Conservation (phyloP, 1,140 invertebrate species). For the Scylla paramamosain region DNA sequence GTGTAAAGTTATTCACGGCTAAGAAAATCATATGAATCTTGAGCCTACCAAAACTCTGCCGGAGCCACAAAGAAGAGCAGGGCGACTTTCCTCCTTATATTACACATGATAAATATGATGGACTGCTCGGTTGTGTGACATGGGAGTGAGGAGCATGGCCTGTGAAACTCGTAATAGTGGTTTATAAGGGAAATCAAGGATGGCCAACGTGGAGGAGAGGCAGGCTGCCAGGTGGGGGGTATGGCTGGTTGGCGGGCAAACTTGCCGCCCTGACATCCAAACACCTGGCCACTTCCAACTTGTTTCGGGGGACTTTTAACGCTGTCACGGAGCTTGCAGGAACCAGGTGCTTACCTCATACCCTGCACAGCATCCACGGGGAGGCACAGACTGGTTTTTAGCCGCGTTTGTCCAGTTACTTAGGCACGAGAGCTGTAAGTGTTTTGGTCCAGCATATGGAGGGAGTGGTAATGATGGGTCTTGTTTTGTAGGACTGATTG, state of each 20-base stretch:
- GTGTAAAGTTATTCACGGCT: not conserved
- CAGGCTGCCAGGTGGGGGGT: constrained; percentile 47
- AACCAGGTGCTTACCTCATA: not conserved
- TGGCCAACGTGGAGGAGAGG: constrained; percentile 28
- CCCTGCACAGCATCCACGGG: not conserved
- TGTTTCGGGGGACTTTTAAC: constrained; percentile 28
- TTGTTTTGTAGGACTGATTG: not conserved
- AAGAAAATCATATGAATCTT: not conserved
- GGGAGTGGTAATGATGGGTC: not conserved
- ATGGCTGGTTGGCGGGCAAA: constrained; percentile 70
- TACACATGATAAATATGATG: not conserved
- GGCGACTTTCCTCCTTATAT: not conserved
- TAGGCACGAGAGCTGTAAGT: not conserved
- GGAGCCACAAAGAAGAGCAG: not conserved
- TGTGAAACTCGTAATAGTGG: not conserved
- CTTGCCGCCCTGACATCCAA: constrained; percentile 39
- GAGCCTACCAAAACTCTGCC: not conserved
- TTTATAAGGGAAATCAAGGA: not conserved
- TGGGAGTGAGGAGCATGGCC: not conserved
- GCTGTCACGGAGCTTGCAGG: not conserved
- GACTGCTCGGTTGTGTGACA: not conserved
- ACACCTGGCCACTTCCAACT: constrained; percentile 11
- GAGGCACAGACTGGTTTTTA: not conserved
- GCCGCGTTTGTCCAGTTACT: not conserved
- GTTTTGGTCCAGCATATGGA: not conserved